Base-by-base conservation (phyloP, 2,888 invertebrate species). In the Callimorpha dominula region DNA sequence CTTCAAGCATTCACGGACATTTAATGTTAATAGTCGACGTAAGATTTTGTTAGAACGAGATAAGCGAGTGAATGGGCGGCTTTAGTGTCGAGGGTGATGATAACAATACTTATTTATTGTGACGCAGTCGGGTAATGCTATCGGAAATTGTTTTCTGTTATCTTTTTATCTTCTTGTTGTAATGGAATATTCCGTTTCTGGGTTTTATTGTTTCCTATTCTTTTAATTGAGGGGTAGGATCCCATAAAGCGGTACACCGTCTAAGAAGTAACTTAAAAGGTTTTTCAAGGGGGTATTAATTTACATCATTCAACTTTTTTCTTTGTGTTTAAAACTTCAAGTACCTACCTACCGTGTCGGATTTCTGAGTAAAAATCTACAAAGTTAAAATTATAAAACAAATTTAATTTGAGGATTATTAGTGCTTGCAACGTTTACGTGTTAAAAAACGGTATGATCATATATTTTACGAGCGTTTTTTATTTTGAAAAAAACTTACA, bases 41-140 rank as follows among this genome's bases (percentile, higher is more conserved):
- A 85, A 87, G 87, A 87, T 86, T 86, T 86, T 84, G 82, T 81
- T 78, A 76, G 77, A 79, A 78, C 71, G 70, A 81, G 87, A 86
- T 87, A 87, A 85, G 73, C 78, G 74, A 46, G 66, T 71, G 82
- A 87, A 86, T 84, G 79, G 82, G 78, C 54, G 80, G 80, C 72
- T 79, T 81, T 84, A 85, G 75, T 78, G 78, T 72, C 70, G 74
- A 73, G 78, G 78, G 80, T 82, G 81, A 83, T 85, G 85, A 87
- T 87, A 87, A 87, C 84, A 86, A 83, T 85, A 85, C 80, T 81
- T 85, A 85, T 87, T 86, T 87, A 87, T 78, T 68, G 72, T 70
- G 46, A n/a, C 72, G 43, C 46, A 60, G 52, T 50, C 66, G 15
- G 68, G 40, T 76, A 67, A 74, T 49, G 70, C 12, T 65, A 57